Evolutionary conservation across 2,888 invertebrate species (phyloP).

Genomic region (Selenia dentaria): DNA sequence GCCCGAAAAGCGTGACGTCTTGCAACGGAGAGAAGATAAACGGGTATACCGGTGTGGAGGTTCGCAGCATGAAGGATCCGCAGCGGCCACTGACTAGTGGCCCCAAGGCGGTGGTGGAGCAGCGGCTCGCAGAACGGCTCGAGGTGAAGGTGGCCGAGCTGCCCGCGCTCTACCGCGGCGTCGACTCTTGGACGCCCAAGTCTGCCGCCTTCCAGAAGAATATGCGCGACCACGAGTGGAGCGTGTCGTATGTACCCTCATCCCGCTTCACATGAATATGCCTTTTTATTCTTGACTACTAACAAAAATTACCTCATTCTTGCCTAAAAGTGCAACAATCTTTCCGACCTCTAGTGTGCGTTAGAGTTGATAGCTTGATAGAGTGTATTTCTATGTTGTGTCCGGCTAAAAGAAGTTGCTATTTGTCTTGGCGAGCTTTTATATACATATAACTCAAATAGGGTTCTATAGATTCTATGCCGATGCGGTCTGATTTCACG

Average conservation of each 20-base stretch:
- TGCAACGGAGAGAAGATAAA: conserved; percentile 76
- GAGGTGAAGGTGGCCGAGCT: conserved; percentile 84
- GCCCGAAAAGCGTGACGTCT: conserved; percentile 78
- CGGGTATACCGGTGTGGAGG: conserved; percentile 64
- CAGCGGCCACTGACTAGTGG: conserved; percentile 72
- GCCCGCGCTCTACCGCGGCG: conserved; percentile 89
- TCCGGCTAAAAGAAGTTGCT: conserved; percentile 25
- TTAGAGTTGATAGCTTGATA: no score
- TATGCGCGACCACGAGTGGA: conserved; percentile 84
- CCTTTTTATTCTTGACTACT: conserved; percentile 39
- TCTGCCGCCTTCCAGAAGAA: conserved; percentile 84
- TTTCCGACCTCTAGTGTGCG: conserved; percentile 18
- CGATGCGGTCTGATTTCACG: no score
- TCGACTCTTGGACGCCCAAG: conserved; percentile 91
- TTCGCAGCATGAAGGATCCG: conserved; percentile 63
- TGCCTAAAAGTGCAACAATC: conserved; percentile 9
- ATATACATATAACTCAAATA: no score
- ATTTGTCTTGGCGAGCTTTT: no score
- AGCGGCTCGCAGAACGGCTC: conserved; percentile 76
- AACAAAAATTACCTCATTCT: conserved; percentile 46
- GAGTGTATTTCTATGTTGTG: conserved; percentile 7
- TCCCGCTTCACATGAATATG: conserved; percentile 21
- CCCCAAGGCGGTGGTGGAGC: conserved; percentile 72
- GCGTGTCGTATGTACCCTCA: conserved; percentile 80
- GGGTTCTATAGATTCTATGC: no score